Evolutionary conservation across 1,140 invertebrate species (phyloP).

Genomic region (Colletes latitarsis): DNA sequence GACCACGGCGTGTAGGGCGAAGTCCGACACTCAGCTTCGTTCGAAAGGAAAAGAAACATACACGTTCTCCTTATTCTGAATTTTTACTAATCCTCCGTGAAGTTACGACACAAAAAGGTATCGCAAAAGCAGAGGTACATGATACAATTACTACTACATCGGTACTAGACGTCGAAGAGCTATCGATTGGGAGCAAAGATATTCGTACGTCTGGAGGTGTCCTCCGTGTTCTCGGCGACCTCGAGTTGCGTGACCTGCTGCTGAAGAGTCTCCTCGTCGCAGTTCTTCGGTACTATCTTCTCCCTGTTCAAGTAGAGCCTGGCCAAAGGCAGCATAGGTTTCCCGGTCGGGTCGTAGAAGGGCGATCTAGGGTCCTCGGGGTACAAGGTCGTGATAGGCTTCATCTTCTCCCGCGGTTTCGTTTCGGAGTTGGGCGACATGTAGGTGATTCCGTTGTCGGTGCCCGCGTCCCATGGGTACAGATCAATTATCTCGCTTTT

Average conservation of each 20-base stretch:
- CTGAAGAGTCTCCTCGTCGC: constrained; percentile 85
- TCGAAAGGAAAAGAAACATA: background rate
- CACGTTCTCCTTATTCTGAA: too few species aligned
- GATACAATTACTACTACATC: too few species aligned
- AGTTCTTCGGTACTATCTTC: constrained; percentile 87
- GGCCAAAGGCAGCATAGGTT: constrained; percentile 91
- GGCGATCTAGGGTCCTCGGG: constrained; percentile 94
- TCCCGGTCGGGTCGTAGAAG: constrained; percentile 91
- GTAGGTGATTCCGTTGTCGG: constrained; percentile 95
- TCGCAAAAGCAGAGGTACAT: too few species aligned
- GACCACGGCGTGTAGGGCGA: constrained; percentile 89
- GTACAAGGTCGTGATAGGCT: constrained; percentile 92
- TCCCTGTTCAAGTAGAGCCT: constrained; percentile 87
- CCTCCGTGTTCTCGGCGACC: constrained; percentile 87
- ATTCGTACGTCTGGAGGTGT: constrained; percentile 86
- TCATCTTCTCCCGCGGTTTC: constrained; percentile 92
- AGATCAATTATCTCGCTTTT: constrained; percentile 90
- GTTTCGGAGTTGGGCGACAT: constrained; percentile 94
- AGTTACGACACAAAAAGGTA: too few species aligned
- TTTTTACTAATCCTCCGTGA: too few species aligned
- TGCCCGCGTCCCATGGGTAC: constrained; percentile 97
- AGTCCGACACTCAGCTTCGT: constrained; percentile 88
- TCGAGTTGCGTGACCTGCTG: constrained; percentile 82
- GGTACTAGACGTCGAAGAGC: too few species aligned
- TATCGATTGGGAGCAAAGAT: too few species aligned